Evolutionary conservation across 2,113 vertebrate species (phyloP), one percentile per base, ranked within the genome.

Genomic region (Brachypteracias leptosomus): DNA sequence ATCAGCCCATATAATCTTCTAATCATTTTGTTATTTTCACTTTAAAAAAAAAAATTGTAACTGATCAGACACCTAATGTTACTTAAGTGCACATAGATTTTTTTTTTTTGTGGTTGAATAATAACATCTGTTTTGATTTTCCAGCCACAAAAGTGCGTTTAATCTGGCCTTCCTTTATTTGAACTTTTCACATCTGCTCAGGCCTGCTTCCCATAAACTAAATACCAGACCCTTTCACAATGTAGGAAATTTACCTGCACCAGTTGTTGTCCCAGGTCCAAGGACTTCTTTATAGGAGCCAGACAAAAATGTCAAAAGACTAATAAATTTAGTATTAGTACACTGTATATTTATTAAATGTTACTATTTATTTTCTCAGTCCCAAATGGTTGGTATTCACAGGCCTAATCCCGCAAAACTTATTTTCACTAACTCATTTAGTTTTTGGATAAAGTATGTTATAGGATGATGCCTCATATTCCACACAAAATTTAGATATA

Each of bases 71-170:
- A 98, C 97, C 98, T 98, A 97, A 97, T 79, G 95, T 93, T 98
- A 94, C 96, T 98, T 97, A 97, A 94, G 96, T 92, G 91, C 90
- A 71, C 93, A 80, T 96, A 98, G 96, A 98, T 97, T 96, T 96
- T 96, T 97, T 97, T 96, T 96, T 96, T 97, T 97, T 94, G 97
- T 95, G 97, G 95, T 97, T 98, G 98, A 98, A 98, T 98, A 98
- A 98, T 95, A 98, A 98, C 98, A 98, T 98, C 98, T 98, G 98
- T 97, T 98, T 98, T 98, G 97, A 93, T 98, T 98, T 98, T 98
- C 94, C 92, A 97, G 94, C 95, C 98, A 98, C 97, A 97, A 90
- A 98, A 98, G 97, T 98, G 96, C 77, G 4, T 98, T 98, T 98
- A 98, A 98, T 98, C 98, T 98, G 98, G 97, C 97, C 97, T 98